Evolutionary conservation across 2,797 vertebrate genomes (phyloP).

Genomic region (Lacerta agilis): DNA sequence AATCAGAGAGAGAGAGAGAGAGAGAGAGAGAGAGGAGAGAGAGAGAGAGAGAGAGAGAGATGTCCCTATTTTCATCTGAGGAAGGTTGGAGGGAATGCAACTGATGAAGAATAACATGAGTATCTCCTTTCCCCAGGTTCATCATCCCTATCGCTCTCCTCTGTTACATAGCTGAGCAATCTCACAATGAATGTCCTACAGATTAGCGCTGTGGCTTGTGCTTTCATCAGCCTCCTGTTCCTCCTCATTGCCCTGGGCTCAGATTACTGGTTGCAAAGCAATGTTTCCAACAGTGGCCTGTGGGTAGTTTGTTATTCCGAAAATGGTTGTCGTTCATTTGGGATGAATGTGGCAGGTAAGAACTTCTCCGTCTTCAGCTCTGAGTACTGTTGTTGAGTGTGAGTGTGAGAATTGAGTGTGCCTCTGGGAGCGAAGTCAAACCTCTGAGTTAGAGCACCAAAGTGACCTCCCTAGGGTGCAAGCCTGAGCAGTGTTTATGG

Average conservation of each 20-base stretch:
- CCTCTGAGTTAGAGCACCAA: no score
- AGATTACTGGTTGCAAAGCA: fast-evolving
- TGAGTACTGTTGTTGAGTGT: no score
- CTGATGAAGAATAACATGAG: no score
- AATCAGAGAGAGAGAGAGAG: no score
- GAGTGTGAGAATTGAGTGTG: neutral
- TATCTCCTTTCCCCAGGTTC: neutral
- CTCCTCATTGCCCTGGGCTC: neutral
- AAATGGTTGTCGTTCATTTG: fast-evolving
- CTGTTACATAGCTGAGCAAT: neutral
- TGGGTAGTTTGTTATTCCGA: fast-evolving
- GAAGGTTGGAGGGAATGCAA: no score
- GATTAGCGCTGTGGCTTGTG: neutral
- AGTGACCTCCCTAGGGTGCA: no score
- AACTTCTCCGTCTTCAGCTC: neutral
- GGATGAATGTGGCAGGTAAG: neutral
- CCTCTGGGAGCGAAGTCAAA: no score
- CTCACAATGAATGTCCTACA: neutral
- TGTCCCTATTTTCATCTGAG: no score
- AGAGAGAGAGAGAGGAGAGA: no score
- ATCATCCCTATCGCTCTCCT: neutral
- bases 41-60: no score
- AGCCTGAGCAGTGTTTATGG: no score
- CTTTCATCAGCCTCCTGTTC: neutral
- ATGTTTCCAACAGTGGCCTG: neutral